Evolutionary conservation across 2,797 vertebrate genomes (phyloP).

Genomic region (Pogoniulus pusillus): DNA sequence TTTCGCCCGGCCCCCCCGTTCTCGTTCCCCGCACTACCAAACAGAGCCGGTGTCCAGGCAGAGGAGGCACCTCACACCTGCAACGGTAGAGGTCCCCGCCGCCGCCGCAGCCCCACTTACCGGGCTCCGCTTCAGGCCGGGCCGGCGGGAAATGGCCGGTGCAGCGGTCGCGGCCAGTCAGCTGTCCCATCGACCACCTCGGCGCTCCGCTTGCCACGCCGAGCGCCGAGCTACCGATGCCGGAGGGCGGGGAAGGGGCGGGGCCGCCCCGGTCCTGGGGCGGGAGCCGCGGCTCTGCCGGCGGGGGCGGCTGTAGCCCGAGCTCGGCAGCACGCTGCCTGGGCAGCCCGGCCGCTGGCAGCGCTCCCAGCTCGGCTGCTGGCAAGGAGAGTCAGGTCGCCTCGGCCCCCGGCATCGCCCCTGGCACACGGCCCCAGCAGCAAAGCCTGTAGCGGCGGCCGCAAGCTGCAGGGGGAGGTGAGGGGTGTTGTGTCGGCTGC

Average conservation of each 20-base stretch:
- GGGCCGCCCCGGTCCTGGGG: too few relatives aligned
- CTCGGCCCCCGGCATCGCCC: background rate
- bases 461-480: background rate
- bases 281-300: too few relatives aligned
- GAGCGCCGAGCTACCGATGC: slow-evolving; percentile 5
- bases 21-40: background rate
- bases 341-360: background rate
- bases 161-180: background rate
- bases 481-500: background rate
- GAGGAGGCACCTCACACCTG: too few relatives aligned
- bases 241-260: background rate
- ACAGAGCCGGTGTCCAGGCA: too few relatives aligned
- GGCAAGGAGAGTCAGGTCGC: background rate
- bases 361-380: background rate
- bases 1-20: background rate
- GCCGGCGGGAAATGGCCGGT: slow-evolving; percentile 21
- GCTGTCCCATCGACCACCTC: background rate
- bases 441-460: background rate
- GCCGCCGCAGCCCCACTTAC: background rate
- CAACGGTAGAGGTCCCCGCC: accelerated
- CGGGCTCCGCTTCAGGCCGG: background rate
- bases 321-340: background rate
- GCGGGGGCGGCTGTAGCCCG: background rate
- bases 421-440: background rate
- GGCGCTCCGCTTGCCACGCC: background rate